Evolutionary conservation across 1,140 invertebrate species (phyloP).

Genomic region (Berghia stephanieae): DNA sequence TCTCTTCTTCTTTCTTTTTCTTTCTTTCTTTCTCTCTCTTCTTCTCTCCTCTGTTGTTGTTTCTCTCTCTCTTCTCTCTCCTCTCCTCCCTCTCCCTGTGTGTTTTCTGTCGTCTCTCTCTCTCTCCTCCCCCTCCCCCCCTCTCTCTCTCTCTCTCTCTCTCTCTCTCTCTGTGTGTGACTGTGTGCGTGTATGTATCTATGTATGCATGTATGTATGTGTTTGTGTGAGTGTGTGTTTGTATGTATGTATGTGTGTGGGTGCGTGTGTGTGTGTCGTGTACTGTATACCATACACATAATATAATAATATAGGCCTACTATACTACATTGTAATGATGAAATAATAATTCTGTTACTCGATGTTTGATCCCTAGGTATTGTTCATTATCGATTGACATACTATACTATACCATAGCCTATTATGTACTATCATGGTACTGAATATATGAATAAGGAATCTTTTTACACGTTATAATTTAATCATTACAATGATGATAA

Average conservation of each 20-base stretch:
- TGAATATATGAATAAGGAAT: too few species aligned
- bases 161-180: too few species aligned
- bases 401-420: too few species aligned
- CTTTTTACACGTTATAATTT: too few species aligned
- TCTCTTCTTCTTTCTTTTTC: background rate
- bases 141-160: background rate
- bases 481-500: too few species aligned
- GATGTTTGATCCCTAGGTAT: background rate
- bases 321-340: too few species aligned
- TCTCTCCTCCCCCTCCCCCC: background rate
- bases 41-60: background rate
- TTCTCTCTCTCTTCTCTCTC: background rate
- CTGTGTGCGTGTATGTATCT: slow-evolving; percentile 6
- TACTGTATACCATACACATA: too few species aligned
- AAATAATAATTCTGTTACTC: too few species aligned
- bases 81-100: background rate
- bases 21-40: background rate
- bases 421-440: too few species aligned
- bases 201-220: background rate
- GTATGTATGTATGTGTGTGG: slow-evolving; percentile 15
- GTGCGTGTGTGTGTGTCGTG: too few species aligned
- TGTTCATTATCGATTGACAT: background rate
- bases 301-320: too few species aligned
- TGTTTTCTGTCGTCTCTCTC: background rate
- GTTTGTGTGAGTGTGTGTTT: slow-evolving; percentile 13